Evolutionary conservation across 2,888 invertebrate species (phyloP), one percentile per base, ranked within the genome.

Genomic region (Dexiosoma caninum): DNA sequence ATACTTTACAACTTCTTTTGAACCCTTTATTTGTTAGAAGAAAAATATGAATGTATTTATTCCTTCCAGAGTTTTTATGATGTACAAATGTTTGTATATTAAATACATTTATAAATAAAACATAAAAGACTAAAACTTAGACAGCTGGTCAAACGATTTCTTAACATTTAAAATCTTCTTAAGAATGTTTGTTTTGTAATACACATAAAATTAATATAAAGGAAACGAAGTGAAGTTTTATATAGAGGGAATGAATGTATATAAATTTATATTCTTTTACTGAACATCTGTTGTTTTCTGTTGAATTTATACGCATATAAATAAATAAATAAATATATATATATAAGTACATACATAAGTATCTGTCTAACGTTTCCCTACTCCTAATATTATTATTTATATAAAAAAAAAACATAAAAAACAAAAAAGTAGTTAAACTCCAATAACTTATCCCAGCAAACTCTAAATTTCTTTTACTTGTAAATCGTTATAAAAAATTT

Each of bases 61-160:
- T 27, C 6, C 3, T 27, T 27, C 16, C 0, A 5, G 30, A 6
- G 0, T 6, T 6, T 59, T 30, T 27, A 27, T 27, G 27, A 27
- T 27, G 27, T 27, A 27, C 6, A 27, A 5, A 5, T 27, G 27
- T 27, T 5, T 27, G n/a, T 9, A 14, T 40, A 21, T 14, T 10
- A 37, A 59, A 1, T 21, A 71, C 19, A 27, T 49, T 0, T 5
- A 37, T 44, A 37, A 27, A 40, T 30, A 40, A 27, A 6, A 32
- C 55, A 40, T 40, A 23, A 44, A 44, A 40, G 19, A 40, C 32
- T 21, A 7, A 40, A 70, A 62, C 30, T 16, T 37, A 37, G 53
- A 70, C 76, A 77, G 69, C 62, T 77, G 76, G 62, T 35, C 76
- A 70, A 62, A 77, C 46, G 44, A 51, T 60, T 76, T 37, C 51